phyloP scores from a whole-genome alignment of 2,888 invertebrate genomes.

The Diogma glabrata region DNA sequence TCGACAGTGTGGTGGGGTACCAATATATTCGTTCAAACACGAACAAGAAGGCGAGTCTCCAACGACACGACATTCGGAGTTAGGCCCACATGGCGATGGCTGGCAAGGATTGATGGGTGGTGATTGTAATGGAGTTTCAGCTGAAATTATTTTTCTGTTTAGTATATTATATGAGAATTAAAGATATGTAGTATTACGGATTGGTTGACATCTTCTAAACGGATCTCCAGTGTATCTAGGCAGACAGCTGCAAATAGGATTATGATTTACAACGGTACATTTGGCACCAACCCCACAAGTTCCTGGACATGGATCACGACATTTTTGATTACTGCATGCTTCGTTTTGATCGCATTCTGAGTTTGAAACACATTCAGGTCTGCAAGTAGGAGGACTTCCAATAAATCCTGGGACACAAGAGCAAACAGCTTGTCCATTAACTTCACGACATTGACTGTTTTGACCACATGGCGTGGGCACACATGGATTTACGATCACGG shows the following conservation, averaged over 20 bases:
- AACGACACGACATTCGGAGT: slow-evolving; percentile 56
- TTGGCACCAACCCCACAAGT: slow-evolving; percentile 65
- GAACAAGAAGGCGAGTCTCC: slow-evolving; percentile 62
- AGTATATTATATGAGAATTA: slow-evolving; percentile 28
- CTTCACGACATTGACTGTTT: slow-evolving; percentile 62
- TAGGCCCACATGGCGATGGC: slow-evolving; percentile 72
- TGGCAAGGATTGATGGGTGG: slow-evolving; percentile 52
- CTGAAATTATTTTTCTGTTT: slow-evolving; percentile 25
- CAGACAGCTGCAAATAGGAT: slow-evolving; percentile 67
- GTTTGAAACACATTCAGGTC: slow-evolving; percentile 64
- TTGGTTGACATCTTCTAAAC: slow-evolving; percentile 52
- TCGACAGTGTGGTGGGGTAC: slow-evolving; percentile 62
- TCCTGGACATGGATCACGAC: slow-evolving; percentile 69
- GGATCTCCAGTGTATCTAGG: slow-evolving; percentile 59
- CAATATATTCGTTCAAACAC: slow-evolving; percentile 53
- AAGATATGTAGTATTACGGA: slow-evolving; percentile 33
- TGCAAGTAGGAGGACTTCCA: slow-evolving; percentile 65
- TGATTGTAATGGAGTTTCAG: slow-evolving; percentile 37
- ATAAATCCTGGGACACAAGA: slow-evolving; percentile 58
- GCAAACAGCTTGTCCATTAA: slow-evolving; percentile 61
- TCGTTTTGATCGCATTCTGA: slow-evolving; percentile 62
- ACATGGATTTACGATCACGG: slow-evolving; percentile 47
- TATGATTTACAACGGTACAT: slow-evolving; percentile 69
- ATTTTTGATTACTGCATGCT: slow-evolving; percentile 69
- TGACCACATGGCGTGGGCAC: slow-evolving; percentile 65